A percentile compares a stretch with the other conserved stretches of the same genome.
Evolutionary conservation across 2,797 vertebrate genomes (phyloP).

Genomic region (Distichodus sexfasciatus): DNA sequence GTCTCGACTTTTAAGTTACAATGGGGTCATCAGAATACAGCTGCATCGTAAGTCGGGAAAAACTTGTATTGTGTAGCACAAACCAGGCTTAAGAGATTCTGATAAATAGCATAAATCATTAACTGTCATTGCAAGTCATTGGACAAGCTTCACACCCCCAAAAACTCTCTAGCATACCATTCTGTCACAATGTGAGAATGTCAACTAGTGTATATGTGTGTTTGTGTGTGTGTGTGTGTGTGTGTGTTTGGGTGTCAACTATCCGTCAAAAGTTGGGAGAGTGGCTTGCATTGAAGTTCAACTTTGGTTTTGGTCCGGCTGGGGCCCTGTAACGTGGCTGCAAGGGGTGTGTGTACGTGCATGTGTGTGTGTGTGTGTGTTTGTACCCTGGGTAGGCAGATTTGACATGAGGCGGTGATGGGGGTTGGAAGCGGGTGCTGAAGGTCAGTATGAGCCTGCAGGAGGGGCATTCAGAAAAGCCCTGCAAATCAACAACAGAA

Average conservation of each 20-base stretch:
- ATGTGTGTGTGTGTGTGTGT: not conserved
- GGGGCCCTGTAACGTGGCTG: not conserved
- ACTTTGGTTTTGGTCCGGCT: not conserved
- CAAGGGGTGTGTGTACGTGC: not conserved
- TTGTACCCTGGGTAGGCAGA: constrained; percentile 19
- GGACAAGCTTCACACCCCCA: too few relatives aligned
- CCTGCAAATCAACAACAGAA: constrained; percentile 33
- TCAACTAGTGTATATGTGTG: not conserved
- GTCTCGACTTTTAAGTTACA: too few relatives aligned
- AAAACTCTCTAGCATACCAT: too few relatives aligned
- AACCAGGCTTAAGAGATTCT: too few relatives aligned
- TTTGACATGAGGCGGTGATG: constrained; percentile 38
- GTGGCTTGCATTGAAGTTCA: not conserved
- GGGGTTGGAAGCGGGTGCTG: constrained; percentile 26
- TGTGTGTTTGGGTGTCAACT: not conserved
- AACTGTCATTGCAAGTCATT: too few relatives aligned
- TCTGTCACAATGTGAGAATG: too few relatives aligned
- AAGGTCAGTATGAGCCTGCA: constrained; percentile 43
- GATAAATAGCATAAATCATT: too few relatives aligned
- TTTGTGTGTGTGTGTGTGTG: not conserved
- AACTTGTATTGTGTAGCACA: too few relatives aligned
- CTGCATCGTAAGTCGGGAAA: too few relatives aligned
- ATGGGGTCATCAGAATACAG: too few relatives aligned
- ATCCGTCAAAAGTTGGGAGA: not conserved
- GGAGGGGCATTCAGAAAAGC: constrained; percentile 25